Conservation (phyloP, 2,797 vertebrate genomes). For the Tamandua tetradactyla region DNA sequence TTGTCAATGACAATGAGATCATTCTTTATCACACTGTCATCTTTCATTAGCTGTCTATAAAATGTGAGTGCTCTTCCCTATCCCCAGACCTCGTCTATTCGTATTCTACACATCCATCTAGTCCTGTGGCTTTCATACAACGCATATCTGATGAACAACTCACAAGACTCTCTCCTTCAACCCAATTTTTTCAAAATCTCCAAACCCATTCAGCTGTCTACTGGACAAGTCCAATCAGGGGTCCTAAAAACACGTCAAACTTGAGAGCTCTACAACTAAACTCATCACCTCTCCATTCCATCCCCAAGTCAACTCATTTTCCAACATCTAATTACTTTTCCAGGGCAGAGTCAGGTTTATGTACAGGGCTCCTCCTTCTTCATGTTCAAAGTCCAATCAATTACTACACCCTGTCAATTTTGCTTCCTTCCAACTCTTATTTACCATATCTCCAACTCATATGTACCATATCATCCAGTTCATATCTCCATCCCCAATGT, state of each 20-base stretch:
- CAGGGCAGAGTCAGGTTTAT: background rate
- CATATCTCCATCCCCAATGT: background rate
- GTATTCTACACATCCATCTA: background rate
- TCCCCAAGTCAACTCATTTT: background rate
- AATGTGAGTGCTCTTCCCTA: background rate
- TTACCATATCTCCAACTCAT: background rate
- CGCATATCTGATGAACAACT: background rate
- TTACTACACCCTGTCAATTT: background rate
- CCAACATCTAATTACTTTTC: background rate
- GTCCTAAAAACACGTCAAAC: background rate
- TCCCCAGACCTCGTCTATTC: background rate
- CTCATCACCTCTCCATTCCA: background rate
- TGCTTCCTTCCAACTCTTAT: background rate
- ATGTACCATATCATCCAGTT: too few relatives aligned
- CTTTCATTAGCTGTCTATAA: background rate
- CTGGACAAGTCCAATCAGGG: background rate
- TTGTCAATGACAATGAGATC: background rate
- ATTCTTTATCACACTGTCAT: background rate
- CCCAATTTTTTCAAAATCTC: background rate
- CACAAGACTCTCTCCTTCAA: background rate
- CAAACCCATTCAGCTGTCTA: background rate
- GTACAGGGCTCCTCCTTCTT: background rate
- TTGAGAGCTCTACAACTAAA: background rate
- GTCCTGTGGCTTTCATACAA: background rate
- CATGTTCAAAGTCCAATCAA: background rate